phyloP scores from a whole-genome alignment of 2,888 invertebrate genomes.

The Hydroisotoma schaefferi region DNA sequence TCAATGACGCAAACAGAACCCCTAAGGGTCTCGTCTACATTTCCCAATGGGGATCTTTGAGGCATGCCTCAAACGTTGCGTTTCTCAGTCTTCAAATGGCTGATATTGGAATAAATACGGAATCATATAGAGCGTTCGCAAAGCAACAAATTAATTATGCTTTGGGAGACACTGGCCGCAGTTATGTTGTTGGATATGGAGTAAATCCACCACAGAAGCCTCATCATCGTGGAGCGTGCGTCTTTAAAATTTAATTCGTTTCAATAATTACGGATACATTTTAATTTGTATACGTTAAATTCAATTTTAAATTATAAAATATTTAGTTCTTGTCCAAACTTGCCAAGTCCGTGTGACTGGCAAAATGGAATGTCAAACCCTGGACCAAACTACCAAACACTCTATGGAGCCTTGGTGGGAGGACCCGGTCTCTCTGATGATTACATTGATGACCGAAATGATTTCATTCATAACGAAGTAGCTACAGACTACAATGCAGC shows the following conservation, averaged over 20 bases:
- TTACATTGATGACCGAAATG: slow-evolving; percentile 57
- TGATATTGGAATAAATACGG: slow-evolving; percentile 51
- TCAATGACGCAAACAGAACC: slow-evolving; percentile 55
- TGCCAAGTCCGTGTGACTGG: slow-evolving; percentile 57
- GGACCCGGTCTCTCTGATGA: slow-evolving; percentile 58
- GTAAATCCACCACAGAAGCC: slow-evolving; percentile 57
- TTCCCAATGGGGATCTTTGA: slow-evolving; percentile 58
- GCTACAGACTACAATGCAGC: slow-evolving; percentile 60
- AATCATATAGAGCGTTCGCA: slow-evolving; percentile 56
- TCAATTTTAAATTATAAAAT: background rate
- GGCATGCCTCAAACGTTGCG: slow-evolving; percentile 59
- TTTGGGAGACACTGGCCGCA: slow-evolving; percentile 57
- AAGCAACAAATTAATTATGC: slow-evolving; percentile 59
- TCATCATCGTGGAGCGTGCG: slow-evolving; percentile 58
- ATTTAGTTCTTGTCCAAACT: slow-evolving; percentile 57
- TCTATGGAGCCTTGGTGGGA: slow-evolving; percentile 60
- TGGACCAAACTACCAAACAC: slow-evolving; percentile 57
- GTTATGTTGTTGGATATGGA: slow-evolving; percentile 60
- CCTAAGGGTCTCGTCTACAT: slow-evolving; percentile 58
- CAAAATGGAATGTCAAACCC: slow-evolving; percentile 51
- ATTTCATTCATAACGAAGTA: slow-evolving; percentile 59
- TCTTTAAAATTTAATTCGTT: background rate
- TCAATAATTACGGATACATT: background rate
- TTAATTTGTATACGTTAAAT: slow-evolving; percentile 13
- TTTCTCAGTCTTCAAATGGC: slow-evolving; percentile 58